Base-by-base conservation (phyloP, 2,797 vertebrate genomes). In the Microctenopoma lineatum region DNA sequence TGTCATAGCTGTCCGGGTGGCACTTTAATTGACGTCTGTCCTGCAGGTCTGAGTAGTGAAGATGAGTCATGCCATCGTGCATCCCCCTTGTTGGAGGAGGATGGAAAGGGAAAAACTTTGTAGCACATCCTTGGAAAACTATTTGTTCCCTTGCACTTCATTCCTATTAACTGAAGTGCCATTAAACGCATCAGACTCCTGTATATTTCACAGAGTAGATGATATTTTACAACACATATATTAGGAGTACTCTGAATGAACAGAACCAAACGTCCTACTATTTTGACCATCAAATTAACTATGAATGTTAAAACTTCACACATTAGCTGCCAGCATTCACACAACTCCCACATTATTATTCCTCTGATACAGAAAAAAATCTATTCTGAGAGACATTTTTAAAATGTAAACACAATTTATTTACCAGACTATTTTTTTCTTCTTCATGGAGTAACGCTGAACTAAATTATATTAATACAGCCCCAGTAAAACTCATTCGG, bases 271-370 rank as follows among this genome's bases (percentile, higher is more conserved):
- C 32, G 12, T 59, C 62, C 44, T 64, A 68, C 60, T 73, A 76
- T 59, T 62, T 34, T 54, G 59, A 71, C 50, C 21, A 64, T 77
- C 53, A 73, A 69, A 83, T 80, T 59, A 77, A 60, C 58, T 41
- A 59, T 74, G 60, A 71, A 84, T 87, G 76, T 77, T 56, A 63
- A 80, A 77, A 75, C 51, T 56, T 84, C 70, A 73, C 85, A 90
- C 77, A 34, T 85, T 21, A 29, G 60, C 46, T 54, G 80, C 58
- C 66, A 58, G 29, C 74, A 70, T 83, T 86, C 82, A 58, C 75
- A 81, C 57, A 63, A 55, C 82, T 55, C 80, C 81, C 84, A 74
- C 87, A 73, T 72, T 67, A 45, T 56, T 55, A 8, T 58, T 62
- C 34, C 51, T 25, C 13, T 36, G 38, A 18, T 59, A 65, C 15